Base-by-base conservation (phyloP, 35 echinoderm and acorn worm genomes). In the Strongylocentrotus purpuratus region DNA sequence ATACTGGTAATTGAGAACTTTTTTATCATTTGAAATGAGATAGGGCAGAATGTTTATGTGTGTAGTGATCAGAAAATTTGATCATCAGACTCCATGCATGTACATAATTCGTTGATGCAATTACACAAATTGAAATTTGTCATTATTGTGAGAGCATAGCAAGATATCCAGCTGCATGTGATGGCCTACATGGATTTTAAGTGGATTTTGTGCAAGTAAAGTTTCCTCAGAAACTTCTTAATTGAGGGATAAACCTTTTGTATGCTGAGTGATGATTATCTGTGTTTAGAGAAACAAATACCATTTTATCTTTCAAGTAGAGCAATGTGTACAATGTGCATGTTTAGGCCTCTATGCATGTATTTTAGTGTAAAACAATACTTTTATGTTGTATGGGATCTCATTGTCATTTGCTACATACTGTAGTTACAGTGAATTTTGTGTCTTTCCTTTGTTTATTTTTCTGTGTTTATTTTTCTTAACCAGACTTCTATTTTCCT, bases 181-280 rank as follows among this genome's bases (percentile, higher is more conserved):
- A 70, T 78, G 28, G 18, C 6, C 65, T 78, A 78, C 65, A 78
- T 78, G 65, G 65, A 78, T 78, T 78, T 28, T 28, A 78, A 78
- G 65, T n/a, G 65, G 65, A 78, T 28, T 78, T 78, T 78, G 65
- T 78, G 65, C 65, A 78, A 78, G 65, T 78, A 78, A 78, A 78
- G 25, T 78, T 78, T 78, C 65, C 25, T 78, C 50, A 55, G 15
- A 55, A 55, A 55, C 50, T 14, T 55, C 15, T 14, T 55, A 55
- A 55, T 41, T 55, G 11, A 14, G 50, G 50, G 15, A 55, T 55
- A 55, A 55, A 55, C 50, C 9, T 55, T 55, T 55, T 41, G 35
- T 41, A 41, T 41, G 35, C 35, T 41, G 35, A 41, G 35, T 41
- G 35, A 41, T 41, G 35, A 41, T 41, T 41, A 41, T 41, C 35